phyloP scores from a whole-genome alignment of 2,888 invertebrate genomes.

The Hirudinaria manillensis region DNA sequence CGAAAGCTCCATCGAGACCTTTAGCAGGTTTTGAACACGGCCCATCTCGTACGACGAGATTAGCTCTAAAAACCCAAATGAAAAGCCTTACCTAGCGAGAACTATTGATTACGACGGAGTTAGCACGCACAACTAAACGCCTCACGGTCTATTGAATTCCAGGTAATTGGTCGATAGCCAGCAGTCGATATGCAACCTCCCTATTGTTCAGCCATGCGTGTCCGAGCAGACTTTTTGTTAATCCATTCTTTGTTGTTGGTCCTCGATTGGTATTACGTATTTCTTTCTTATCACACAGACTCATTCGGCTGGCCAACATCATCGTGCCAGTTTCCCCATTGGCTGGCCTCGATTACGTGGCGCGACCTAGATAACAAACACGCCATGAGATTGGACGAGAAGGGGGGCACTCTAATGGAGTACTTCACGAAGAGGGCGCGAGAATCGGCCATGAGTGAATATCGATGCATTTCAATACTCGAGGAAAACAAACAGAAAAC shows the following conservation, averaged over 20 bases:
- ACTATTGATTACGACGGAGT: not conserved
- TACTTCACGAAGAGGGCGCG: constrained; percentile 29
- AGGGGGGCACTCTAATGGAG: constrained; percentile 22
- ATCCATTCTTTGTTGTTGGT: not conserved
- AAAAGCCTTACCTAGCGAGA: not conserved
- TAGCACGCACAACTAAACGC: not conserved
- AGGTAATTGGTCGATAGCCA: constrained; percentile 12
- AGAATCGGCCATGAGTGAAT: constrained; percentile 29
- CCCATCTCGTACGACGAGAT: not conserved
- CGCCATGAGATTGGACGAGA: constrained; percentile 37
- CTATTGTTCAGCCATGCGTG: constrained; percentile 13
- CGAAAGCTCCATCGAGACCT: not conserved
- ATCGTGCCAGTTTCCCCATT: constrained; percentile 45
- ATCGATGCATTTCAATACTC: constrained; percentile 22
- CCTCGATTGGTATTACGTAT: not conserved
- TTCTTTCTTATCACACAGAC: constrained; percentile 35
- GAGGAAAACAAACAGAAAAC: constrained; percentile 14
- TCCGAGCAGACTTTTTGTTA: not conserved
- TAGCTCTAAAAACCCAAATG: not conserved
- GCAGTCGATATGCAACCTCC: not conserved
- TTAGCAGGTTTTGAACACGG: not conserved
- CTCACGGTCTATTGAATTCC: constrained; percentile 11
- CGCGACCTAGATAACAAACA: constrained; percentile 46
- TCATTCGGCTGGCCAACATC: constrained; percentile 42
- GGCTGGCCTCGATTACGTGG: constrained; percentile 45